phyloP scores from a whole-genome alignment of 2,888 invertebrate species.

The Zygaena filipendulae region DNA sequence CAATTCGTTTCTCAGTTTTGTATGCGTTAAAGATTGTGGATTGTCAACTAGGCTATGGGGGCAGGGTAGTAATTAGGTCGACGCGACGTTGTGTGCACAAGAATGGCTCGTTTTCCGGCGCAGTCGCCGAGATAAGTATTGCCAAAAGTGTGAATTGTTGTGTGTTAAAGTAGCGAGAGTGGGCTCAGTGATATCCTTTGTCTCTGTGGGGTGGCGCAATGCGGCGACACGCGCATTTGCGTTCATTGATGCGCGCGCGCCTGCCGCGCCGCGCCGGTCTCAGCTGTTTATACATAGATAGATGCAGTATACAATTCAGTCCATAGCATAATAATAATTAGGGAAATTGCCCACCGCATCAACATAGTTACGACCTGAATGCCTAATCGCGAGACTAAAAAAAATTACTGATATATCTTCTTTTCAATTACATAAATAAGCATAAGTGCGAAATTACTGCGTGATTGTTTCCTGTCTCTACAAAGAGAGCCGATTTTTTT shows the following conservation, averaged over 20 bases:
- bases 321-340: slow-evolving; percentile 30
- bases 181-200: slow-evolving; percentile 32
- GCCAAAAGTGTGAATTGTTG: slow-evolving; percentile 39
- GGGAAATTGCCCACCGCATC: slow-evolving; percentile 41
- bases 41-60: no score
- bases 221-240: slow-evolving; percentile 60
- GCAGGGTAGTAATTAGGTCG: no score
- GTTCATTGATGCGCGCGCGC: slow-evolving; percentile 48
- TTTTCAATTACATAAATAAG: slow-evolving; percentile 52
- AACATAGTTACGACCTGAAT: slow-evolving; percentile 46
- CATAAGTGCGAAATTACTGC: slow-evolving; percentile 40
- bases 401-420: slow-evolving; percentile 40
- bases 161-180: slow-evolving; percentile 39
- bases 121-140: slow-evolving; percentile 38
- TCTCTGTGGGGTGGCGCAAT: slow-evolving; percentile 43
- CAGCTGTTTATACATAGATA: slow-evolving; percentile 13
- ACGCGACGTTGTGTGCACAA: slow-evolving; percentile 3
- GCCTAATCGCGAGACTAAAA: slow-evolving; percentile 54
- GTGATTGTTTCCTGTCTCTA: slow-evolving; percentile 57
- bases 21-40: no score
- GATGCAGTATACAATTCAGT: slow-evolving; percentile 6
- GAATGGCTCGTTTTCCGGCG: slow-evolving; percentile 32
- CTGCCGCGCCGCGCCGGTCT: slow-evolving; percentile 17
- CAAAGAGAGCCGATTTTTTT: no score
- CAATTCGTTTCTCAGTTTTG: no score